Evolutionary conservation across 2,888 invertebrate genomes (phyloP).

Genomic region (Tipula lateralis): DNA sequence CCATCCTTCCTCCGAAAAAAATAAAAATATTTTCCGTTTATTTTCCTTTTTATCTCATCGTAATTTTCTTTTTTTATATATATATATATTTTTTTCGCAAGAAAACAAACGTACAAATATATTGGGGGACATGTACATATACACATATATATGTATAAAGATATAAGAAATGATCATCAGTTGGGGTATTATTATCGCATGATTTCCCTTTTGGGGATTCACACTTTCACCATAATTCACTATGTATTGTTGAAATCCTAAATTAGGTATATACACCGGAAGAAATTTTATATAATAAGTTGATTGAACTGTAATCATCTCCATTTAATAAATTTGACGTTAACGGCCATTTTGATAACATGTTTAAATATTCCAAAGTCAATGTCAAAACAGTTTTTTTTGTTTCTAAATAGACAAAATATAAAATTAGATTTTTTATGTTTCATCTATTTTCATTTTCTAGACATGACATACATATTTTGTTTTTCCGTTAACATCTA

Average conservation of each 20-base stretch:
- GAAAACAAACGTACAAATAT: background rate
- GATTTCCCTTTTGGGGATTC: slow-evolving; percentile 19
- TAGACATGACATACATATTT: slow-evolving; percentile 19
- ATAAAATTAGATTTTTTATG: background rate
- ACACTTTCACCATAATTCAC: background rate
- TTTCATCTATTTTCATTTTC: background rate
- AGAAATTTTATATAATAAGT: background rate
- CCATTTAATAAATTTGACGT: background rate
- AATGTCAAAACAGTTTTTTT: background rate
- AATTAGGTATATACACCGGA: background rate
- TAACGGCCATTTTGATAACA: background rate
- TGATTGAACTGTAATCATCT: background rate
- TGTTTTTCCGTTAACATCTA: background rate
- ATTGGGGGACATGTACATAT: background rate
- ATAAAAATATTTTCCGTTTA: background rate
- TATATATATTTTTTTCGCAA: background rate
- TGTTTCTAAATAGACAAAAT: background rate
- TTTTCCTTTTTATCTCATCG: slow-evolving; percentile 8
- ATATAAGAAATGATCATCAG: background rate
- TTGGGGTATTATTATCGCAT: background rate
- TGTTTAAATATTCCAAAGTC: background rate
- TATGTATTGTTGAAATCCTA: background rate
- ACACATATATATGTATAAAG: background rate
- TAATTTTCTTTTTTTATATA: background rate
- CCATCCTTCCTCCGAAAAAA: background rate